Conservation (phyloP, 1,140 invertebrate species). For the Chionoecetes opilio region DNA sequence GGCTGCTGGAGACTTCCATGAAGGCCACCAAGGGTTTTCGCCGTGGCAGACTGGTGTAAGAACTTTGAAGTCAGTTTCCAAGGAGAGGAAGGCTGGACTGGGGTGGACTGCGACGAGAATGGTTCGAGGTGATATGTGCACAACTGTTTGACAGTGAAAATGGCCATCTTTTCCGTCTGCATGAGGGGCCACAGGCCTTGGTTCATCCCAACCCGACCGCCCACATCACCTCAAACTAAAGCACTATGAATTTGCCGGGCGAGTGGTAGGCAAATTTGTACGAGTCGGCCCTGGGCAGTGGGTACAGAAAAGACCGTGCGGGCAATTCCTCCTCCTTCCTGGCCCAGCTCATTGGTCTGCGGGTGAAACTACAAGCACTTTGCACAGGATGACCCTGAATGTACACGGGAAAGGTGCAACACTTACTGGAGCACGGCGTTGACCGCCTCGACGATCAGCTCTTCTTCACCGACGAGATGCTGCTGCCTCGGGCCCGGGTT, state of each 20-base stretch:
- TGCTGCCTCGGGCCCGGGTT: conserved; percentile 57
- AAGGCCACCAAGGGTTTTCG: conserved; percentile 93
- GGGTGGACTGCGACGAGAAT: conserved; percentile 96
- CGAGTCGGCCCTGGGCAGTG: conserved; percentile 94
- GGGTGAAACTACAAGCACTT: conserved; percentile 98
- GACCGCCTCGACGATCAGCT: conserved; percentile 70
- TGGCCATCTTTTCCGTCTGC: conserved; percentile 92
- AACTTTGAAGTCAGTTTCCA: conserved; percentile 96
- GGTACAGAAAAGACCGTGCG: conserved; percentile 94
- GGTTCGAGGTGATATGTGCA: conserved; percentile 95
- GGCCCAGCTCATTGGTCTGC: conserved; percentile 95
- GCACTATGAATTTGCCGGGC: conserved; percentile 96
- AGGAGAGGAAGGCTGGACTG: conserved; percentile 97
- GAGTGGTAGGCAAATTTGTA: conserved; percentile 96
- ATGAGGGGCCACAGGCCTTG: conserved; percentile 92
- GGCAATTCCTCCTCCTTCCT: conserved; percentile 96
- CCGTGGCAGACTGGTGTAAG: conserved; percentile 94
- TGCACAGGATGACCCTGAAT: conserved; percentile 97
- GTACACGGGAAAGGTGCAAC: conserved; percentile 92
- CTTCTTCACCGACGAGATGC: conserved; percentile 68
- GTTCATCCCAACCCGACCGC: conserved; percentile 93
- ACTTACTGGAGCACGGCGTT: conserved; percentile 64
- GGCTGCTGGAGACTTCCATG: conserved; percentile 89
- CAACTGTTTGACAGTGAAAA: conserved; percentile 93
- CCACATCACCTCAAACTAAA: conserved; percentile 91